Percentiles rank a stretch among this genome's conserved stretches.
Evolutionary conservation across 2,888 invertebrate species (phyloP).

Genomic region (Laspeyria flexula): DNA sequence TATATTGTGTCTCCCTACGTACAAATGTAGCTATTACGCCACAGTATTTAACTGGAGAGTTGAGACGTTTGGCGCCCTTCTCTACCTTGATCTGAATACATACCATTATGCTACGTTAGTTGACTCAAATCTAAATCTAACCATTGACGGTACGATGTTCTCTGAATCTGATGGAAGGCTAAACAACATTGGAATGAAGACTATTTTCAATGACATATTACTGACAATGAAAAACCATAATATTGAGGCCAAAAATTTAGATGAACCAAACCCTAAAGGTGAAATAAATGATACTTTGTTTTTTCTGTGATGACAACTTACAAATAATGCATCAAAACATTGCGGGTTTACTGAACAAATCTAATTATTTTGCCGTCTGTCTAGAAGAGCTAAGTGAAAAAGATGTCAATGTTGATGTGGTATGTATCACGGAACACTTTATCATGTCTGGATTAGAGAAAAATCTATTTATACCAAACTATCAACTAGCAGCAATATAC

Average conservation of each 20-base stretch:
- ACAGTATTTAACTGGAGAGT: neutral
- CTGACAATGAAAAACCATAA: too few relatives aligned
- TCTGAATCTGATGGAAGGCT: too few relatives aligned
- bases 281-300: too few relatives aligned
- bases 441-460: neutral
- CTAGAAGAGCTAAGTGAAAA: neutral
- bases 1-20: neutral
- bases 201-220: too few relatives aligned
- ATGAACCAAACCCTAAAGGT: too few relatives aligned
- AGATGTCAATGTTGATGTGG: neutral
- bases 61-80: neutral
- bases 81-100: neutral
- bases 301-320: neutral
- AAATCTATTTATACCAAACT: neutral
- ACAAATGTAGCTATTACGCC: too few relatives aligned
- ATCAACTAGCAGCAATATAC: neutral
- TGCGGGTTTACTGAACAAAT: neutral
- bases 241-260: too few relatives aligned
- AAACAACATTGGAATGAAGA: too few relatives aligned
- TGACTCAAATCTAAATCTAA: neutral
- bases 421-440: neutral
- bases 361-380: neutral
- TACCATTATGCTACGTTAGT: neutral
- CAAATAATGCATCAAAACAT: conserved; percentile 1
- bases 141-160: too few relatives aligned